Evolutionary conservation across 2,797 vertebrate species (phyloP), one percentile per base, ranked within the genome.

Genomic region (Lerista edwardsae): DNA sequence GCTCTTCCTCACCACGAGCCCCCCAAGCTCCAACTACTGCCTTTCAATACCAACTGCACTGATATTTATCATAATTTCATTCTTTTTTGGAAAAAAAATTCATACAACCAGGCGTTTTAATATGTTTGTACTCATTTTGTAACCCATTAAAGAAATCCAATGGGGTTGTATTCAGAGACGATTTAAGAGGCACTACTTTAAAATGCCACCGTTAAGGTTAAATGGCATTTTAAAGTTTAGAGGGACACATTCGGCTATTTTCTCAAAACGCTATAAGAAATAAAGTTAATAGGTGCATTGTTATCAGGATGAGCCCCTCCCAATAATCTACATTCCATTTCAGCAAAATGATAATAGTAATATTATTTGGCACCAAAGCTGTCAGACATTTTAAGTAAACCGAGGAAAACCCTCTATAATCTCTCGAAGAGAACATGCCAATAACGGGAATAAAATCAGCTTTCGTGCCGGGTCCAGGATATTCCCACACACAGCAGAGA

Each of bases 151-250:
- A 85, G 51, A 85, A 75, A 81, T 21, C 19, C 27, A 57, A 67
- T 34, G 10, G 65, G 78, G 21, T 31, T 51, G 86, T 8, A 76
- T 17, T 17, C 6, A 80, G 57, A 59, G 14, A 61, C 84, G 84
- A 84, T 93, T 92, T 93, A 79, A 86, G 82, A 76, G 41, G 3
- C 90, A 7, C 71, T 75, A 75, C 41, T 90, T 87, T 82, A 90
- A 82, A 80, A 85, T 87, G 71, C 87, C 81, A 31, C 0, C 6
- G 82, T 34, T 21, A 83, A 90, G 85, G 68, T 64, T 57, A 79
- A 90, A 86, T 57, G 87, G 77, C 51, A 92, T 92, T 91, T 93
- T 90, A 87, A 90, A 95, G 84, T 93, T 94, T 65, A 74, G 51
- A 90, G 80, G 0, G 82, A 87, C 75, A 81, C 83, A 90, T 88